A percentile compares a stretch with the other conserved stretches of the same genome.
These are phyloP conservation scores for Suillia variegata DNA, from an alignment of 2,888 invertebrate genomes.

Conservation along the genomic window DNA sequence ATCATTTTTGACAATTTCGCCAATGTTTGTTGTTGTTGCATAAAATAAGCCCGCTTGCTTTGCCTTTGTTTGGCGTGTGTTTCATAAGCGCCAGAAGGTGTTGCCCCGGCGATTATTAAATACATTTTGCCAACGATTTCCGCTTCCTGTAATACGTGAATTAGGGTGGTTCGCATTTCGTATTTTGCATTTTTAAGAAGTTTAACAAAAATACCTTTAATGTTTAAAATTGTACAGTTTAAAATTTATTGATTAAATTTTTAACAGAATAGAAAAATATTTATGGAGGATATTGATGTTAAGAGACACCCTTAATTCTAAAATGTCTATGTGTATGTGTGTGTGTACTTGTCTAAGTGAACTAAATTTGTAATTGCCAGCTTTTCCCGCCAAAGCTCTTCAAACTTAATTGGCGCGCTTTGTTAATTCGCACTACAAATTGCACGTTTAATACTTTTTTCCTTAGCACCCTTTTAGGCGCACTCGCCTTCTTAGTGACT, in stretches of 20 bases:
- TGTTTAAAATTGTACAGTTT: too few relatives aligned
- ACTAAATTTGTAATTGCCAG: not conserved
- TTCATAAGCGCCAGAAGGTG: too few relatives aligned
- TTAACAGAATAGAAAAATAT: not conserved
- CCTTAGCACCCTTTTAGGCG: not conserved
- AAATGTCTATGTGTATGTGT: not conserved
- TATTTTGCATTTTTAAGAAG: too few relatives aligned
- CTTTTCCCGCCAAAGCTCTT: not conserved
- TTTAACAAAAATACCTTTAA: too few relatives aligned
- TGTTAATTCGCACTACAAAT: conserved; percentile 2
- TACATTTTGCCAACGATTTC: conserved; percentile 4
- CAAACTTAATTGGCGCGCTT: not conserved
- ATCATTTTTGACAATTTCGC: too few relatives aligned
- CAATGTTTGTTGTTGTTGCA: too few relatives aligned
- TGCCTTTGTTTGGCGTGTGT: too few relatives aligned
- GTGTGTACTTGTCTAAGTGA: too few relatives aligned
- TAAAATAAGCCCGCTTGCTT: too few relatives aligned
- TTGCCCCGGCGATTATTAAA: not conserved
- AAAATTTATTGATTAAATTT: too few relatives aligned
- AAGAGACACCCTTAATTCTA: not conserved
- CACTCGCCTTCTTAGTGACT: too few relatives aligned
- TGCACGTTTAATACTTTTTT: not conserved
- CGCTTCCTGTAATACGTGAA: not conserved
- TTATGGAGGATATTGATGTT: not conserved
- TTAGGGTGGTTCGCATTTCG: too few relatives aligned